Evolutionary conservation across 2,113 vertebrate genomes (phyloP), one percentile per base, ranked within the genome.

Genomic region (Sterna hirundo): DNA sequence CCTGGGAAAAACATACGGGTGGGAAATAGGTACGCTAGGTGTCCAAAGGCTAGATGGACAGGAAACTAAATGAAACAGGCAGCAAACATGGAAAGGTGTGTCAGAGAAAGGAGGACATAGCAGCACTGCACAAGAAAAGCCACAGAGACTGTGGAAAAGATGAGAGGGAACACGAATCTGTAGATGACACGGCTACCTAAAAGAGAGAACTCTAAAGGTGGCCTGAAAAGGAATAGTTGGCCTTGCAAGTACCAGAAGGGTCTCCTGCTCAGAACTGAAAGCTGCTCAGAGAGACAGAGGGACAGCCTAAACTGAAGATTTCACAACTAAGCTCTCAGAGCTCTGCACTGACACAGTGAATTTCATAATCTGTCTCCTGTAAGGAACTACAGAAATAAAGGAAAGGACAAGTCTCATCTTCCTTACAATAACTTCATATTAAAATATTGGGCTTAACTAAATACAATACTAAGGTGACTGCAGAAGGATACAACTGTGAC

Each of bases 1-100:
- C 80, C 83, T 94, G 80, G 94, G 95, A 96, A 96, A 94, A 92
- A 66, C 19, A 34, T 36, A 64, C 2, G 6, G 42, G 55, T 77
- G 52, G 52, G 57, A 93, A 88, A 77, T 17, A 78, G 46, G 72
- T 44, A 86, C 44, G 76, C 61, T 30, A 46, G 26, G 61, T 76
- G 80, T 88, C 83, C 90, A 79, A 69, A 91, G 85, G 79, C 79
- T 2, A 52, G n/a, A 78, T 30, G 74, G 86, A 68, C 77, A 68
- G 29, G 61, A 75, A 94, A 92, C 21, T 46, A 89, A 94, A 79
- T 17, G 20, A 96, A 64, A 32, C 46, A 40, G n/a, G 38, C 32
- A 32, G 55, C 32, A 44, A 92, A 78, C 11, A 18, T 12, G 30
- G 66, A 57, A 82, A 88, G 72, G 52, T 68, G 57, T 44, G 80